These are phyloP conservation scores for Papilio glaucus DNA, from an alignment of 1,140 invertebrate species.

Conservation along the genomic window DNA sequence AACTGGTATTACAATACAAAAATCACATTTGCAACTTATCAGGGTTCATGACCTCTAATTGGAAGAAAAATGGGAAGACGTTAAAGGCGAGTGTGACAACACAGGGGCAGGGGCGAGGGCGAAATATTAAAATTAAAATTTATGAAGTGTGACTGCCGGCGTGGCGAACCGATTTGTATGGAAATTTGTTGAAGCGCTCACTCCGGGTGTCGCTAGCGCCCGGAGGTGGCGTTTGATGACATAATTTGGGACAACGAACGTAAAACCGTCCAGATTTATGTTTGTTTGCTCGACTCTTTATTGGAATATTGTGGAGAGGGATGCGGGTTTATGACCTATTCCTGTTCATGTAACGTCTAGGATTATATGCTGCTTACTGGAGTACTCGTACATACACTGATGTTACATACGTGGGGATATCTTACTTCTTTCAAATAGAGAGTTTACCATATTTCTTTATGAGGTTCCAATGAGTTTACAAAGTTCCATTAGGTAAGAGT, in stretches of 20 bases:
- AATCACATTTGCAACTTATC: neutral
- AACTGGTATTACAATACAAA: neutral
- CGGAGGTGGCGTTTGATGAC: slow-evolving; percentile 75
- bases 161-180: slow-evolving; percentile 78
- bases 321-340: slow-evolving; percentile 56
- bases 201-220: slow-evolving; percentile 60
- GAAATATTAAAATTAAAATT: slow-evolving; percentile 80
- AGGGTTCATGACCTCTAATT: slow-evolving; percentile 14
- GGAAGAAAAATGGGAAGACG: slow-evolving; percentile 44
- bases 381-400: neutral
- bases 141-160: slow-evolving; percentile 72
- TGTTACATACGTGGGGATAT: too few species aligned
- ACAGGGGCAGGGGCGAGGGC: slow-evolving; percentile 44
- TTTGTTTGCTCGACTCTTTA: slow-evolving; percentile 69
- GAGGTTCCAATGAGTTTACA: too few species aligned
- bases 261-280: slow-evolving; percentile 76
- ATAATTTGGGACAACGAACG: slow-evolving; percentile 77
- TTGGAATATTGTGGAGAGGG: slow-evolving; percentile 71
- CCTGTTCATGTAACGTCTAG: slow-evolving; percentile 42
- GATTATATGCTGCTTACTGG: neutral
- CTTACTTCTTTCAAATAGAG: too few species aligned
- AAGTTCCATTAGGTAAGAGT: too few species aligned
- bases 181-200: slow-evolving; percentile 71
- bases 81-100: slow-evolving; percentile 48
- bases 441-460: too few species aligned